Evolutionary conservation across 2,113 vertebrate species (phyloP).

Genomic region (Corythornis madagascariensis): DNA sequence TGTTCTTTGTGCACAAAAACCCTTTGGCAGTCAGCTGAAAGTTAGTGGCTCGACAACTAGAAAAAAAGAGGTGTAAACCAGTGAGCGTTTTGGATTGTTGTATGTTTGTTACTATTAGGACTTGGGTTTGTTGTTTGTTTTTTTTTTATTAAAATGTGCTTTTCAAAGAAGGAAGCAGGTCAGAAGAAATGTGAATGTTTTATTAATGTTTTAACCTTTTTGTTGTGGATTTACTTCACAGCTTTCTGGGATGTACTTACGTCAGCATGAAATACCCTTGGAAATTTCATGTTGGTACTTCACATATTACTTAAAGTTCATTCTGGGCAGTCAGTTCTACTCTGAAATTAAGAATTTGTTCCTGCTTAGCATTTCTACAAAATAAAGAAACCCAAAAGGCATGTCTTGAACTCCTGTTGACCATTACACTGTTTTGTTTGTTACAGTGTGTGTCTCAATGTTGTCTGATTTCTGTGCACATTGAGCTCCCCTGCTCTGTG

Average conservation of each 20-base stretch:
- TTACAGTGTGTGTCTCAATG: not conserved
- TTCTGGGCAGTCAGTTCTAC: not conserved
- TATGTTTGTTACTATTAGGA: not conserved
- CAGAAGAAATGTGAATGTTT: not conserved
- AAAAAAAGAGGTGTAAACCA: not conserved
- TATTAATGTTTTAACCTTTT: not conserved
- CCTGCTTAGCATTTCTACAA: not conserved
- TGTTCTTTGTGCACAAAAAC: not conserved
- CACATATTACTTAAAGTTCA: not conserved
- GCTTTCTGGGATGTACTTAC: not conserved
- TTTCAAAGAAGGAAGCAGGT: not conserved
- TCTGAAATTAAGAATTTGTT: not conserved
- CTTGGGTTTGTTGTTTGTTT: not conserved
- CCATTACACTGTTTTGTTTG: not conserved
- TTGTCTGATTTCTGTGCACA: not conserved
- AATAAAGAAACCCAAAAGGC: not conserved
- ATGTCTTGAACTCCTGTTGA: not conserved
- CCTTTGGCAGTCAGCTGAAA: not conserved
- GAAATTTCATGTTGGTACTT: not conserved
- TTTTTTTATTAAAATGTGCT: not conserved
- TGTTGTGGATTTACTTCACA: not conserved
- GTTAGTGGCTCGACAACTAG: not conserved
- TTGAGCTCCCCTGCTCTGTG: not conserved
- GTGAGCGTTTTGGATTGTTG: not conserved
- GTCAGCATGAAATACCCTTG: not conserved